phyloP scores from a whole-genome alignment of 1,140 invertebrate species.

The Ceratosolen solmsi region DNA sequence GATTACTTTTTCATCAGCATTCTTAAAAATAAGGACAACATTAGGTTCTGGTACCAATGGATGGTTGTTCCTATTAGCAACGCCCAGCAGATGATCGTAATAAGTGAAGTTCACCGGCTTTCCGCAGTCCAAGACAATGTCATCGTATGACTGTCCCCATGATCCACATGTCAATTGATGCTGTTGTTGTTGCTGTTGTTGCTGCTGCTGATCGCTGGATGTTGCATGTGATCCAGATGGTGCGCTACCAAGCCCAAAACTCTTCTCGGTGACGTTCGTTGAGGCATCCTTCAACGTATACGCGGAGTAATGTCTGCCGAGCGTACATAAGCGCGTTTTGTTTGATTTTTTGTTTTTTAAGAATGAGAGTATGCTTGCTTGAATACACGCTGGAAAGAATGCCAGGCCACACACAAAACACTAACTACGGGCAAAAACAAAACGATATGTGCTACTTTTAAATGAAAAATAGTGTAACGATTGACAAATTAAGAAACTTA shows the following conservation, averaged over 20 bases:
- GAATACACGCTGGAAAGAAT: constrained; percentile 2
- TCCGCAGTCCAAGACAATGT: constrained; percentile 86
- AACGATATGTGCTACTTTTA: constrained; percentile 60
- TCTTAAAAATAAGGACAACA: constrained; percentile 86
- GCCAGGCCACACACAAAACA: constrained; percentile 69
- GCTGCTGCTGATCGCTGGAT: constrained; percentile 54
- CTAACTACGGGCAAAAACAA: constrained; percentile 73
- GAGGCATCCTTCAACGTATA: constrained; percentile 65
- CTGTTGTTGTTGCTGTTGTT: constrained; percentile 58
- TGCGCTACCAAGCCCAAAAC: background rate
- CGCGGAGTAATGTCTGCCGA: constrained; percentile 69
- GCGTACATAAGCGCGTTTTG: constrained; percentile 51
- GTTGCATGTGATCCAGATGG: constrained; percentile 50
- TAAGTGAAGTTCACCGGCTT: constrained; percentile 91
- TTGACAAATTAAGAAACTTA: background rate
- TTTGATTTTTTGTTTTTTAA: constrained; percentile 26
- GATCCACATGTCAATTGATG: constrained; percentile 61
- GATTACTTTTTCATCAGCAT: constrained; percentile 78
- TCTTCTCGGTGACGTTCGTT: constrained; percentile 62
- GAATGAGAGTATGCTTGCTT: background rate
- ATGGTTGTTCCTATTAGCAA: constrained; percentile 82
- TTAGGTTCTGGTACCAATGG: constrained; percentile 79
- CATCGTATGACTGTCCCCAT: constrained; percentile 71
- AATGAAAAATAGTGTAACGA: background rate
- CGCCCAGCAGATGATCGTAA: constrained; percentile 89